Base-by-base conservation (phyloP, 1,140 invertebrate genomes). In the Drosophila obscura region DNA sequence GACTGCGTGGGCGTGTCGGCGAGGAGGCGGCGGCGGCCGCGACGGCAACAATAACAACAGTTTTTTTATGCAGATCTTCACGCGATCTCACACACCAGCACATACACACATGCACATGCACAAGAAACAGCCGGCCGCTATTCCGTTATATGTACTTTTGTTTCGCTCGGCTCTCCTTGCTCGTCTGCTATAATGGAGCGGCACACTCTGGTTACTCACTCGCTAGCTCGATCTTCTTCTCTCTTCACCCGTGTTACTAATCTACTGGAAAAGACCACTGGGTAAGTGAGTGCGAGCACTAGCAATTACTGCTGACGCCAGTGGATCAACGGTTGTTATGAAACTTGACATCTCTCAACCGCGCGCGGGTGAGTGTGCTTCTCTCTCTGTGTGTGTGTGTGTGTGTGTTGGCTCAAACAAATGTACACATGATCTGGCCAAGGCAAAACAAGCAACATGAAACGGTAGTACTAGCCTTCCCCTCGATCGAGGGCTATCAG, bases 321-420 rank as follows among this genome's bases (percentile, higher is more conserved):
- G 26, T 58, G 41, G 48, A 73, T 73, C 72, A 39, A 41, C 71
- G 58, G 52, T 71, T 71, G 73, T 87, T 90, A 88, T 90, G 85
- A 87, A 90, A 90, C 61, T 16, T 46, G 52, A 51, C 71, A 56
- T 63, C 62, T 56, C 19, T 39, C 35, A 39, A 11, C 4, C 11
- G n/a, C 15, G 39, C 16, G 41, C 22, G 52, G 41, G 39, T 22
- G 11, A 39, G 41, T 46, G 15, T 43, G 24, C 35, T 35, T 57
- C 46, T 19, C 9, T 13, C 11, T 46, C n/a, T 44, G 35, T 46
- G 55, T 13, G 4, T 56, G 50, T 39, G 43, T 64, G 44, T 75
- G 64, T 35, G 49, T 71, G 49, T 57, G 55, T 48, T 22, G 49
- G 45, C 44, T 60, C 46, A 63, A 72, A 62, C 66, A 73, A 63